A percentile compares a stretch with the other conserved stretches of the same genome.
Evolutionary conservation across 2,888 invertebrate species (phyloP).

Genomic region (Adelphocoris suturalis): DNA sequence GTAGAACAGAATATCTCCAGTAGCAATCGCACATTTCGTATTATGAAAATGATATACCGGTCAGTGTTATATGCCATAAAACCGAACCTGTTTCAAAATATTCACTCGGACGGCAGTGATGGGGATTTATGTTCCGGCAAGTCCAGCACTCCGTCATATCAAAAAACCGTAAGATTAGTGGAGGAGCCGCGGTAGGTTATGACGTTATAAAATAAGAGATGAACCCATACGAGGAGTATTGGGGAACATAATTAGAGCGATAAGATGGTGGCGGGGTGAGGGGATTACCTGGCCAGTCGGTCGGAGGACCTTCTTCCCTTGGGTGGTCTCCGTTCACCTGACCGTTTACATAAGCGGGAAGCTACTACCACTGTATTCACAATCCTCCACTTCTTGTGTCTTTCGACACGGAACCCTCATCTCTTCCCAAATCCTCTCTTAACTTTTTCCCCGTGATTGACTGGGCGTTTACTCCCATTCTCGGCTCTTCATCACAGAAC

Average conservation of each 20-base stretch:
- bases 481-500: no score
- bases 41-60: neutral
- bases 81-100: slow-evolving; percentile 21
- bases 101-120: neutral
- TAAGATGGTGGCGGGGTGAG: slow-evolving; percentile 11
- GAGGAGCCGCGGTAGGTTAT: slow-evolving; percentile 38
- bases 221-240: slow-evolving; percentile 18
- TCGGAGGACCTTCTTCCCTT: slow-evolving; percentile 25
- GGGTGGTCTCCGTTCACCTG: slow-evolving; percentile 42
- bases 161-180: slow-evolving; percentile 41
- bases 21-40: neutral
- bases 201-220: slow-evolving; percentile 50
- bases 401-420: slow-evolving; percentile 5
- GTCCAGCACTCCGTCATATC: neutral
- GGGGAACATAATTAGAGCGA: slow-evolving; percentile 52
- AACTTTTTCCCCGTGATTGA: neutral
- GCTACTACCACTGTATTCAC: slow-evolving; percentile 32
- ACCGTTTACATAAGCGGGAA: slow-evolving; percentile 43
- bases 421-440: neutral
- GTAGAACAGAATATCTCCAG: neutral
- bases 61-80: neutral
- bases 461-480: neutral
- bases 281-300: slow-evolving; percentile 43
- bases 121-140: slow-evolving; percentile 28
- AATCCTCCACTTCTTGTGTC: neutral